A percentile compares a stretch with the other conserved stretches of the same genome.
phyloP scores from a whole-genome alignment of 92 coral and sea anemone species.

The Anthopleura xanthogrammica region DNA sequence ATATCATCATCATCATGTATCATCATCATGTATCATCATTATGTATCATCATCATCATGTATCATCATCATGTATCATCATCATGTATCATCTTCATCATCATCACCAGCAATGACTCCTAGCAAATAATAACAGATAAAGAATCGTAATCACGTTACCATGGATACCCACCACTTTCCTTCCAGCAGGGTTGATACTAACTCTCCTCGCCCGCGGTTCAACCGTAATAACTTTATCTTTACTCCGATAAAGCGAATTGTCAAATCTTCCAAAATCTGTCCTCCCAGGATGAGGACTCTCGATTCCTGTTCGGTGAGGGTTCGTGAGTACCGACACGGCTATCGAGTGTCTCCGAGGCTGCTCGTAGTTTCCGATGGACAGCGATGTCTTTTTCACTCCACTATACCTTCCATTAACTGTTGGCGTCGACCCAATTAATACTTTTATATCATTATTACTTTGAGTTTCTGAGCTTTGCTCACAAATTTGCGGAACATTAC shows the following conservation, averaged over 20 bases:
- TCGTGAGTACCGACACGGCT: constrained; percentile 21
- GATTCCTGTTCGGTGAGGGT: constrained; percentile 10
- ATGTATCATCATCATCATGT: neutral
- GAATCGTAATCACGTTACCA: neutral
- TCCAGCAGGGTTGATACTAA: neutral
- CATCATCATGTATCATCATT: neutral
- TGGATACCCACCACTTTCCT: constrained; percentile 12
- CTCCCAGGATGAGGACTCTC: constrained; percentile 18
- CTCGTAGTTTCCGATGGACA: neutral
- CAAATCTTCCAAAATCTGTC: neutral
- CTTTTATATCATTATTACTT: neutral
- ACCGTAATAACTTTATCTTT: constrained; percentile 15
- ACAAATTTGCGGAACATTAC: neutral
- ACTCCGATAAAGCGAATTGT: constrained; percentile 17
- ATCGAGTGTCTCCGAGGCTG: constrained; percentile 33
- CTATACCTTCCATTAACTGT: neutral
- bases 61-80: too few relatives aligned
- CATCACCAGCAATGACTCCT: neutral
- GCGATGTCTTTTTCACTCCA: neutral
- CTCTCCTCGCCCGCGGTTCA: neutral
- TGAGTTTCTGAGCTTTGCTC: neutral
- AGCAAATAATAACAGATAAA: neutral
- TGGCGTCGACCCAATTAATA: constrained; percentile 2
- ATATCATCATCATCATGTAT: neutral
- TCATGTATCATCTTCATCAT: neutral